phyloP scores from a whole-genome alignment of 2,888 invertebrate species.

The Spicauda simplicius region DNA sequence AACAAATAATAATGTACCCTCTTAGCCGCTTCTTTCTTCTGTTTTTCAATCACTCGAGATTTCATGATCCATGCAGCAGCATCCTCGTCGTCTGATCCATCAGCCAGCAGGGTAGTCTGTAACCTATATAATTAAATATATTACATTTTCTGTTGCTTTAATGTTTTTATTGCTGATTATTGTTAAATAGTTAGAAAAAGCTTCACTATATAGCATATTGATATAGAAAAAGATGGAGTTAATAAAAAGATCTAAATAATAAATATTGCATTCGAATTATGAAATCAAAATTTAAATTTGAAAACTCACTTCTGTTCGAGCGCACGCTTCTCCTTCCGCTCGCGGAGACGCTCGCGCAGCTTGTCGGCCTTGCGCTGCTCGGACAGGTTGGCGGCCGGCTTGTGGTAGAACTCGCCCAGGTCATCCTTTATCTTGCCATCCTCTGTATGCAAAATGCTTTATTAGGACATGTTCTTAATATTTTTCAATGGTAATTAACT shows the following conservation, averaged over 20 bases:
- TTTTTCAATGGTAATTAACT: no score
- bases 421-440: conserved; percentile 83
- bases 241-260: no score
- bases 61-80: conserved; percentile 93
- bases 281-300: no score
- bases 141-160: no score
- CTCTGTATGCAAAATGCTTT: conserved; percentile 48
- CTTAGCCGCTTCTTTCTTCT: conserved; percentile 93
- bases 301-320: conserved; percentile 86
- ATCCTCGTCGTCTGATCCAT: conserved; percentile 90
- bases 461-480: no score
- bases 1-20: conserved; percentile 80
- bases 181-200: no score
- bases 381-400: conserved; percentile 91
- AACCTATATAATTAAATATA: conserved; percentile 51
- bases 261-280: no score
- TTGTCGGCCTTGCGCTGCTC: conserved; percentile 91
- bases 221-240: no score
- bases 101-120: conserved; percentile 80
- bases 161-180: no score
- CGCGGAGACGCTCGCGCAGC: conserved; percentile 90
- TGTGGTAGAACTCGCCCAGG: conserved; percentile 93
- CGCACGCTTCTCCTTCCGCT: conserved; percentile 91
- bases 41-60: conserved; percentile 89
- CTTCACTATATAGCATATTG: no score